These are phyloP conservation scores for Silurus meridionalis DNA, from an alignment of 2,113 vertebrate genomes.

Conservation along the genomic window DNA sequence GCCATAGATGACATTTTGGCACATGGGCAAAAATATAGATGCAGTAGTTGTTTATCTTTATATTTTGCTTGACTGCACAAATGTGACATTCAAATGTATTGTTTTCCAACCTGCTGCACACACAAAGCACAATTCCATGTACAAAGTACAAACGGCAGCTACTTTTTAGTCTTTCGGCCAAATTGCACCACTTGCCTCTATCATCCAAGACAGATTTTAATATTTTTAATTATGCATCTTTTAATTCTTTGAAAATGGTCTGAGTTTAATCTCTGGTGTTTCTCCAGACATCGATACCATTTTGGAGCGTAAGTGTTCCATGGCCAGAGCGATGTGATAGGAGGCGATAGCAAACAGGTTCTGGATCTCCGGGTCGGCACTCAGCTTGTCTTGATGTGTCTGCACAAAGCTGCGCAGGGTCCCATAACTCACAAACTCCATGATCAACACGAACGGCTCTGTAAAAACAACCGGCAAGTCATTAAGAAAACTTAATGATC, in stretches of 20 bases:
- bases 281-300: slow-evolving; percentile 62
- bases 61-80: neutral
- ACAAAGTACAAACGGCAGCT: neutral
- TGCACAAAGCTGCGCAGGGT: slow-evolving; percentile 74
- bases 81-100: neutral
- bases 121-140: neutral
- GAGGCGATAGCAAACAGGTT: slow-evolving; percentile 68
- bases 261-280: neutral
- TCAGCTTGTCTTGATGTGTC: slow-evolving; percentile 61
- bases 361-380: slow-evolving; percentile 64
- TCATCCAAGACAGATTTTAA: neutral
- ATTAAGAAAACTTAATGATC: neutral
- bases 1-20: neutral
- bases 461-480: slow-evolving; percentile 17
- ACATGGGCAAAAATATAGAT: neutral
- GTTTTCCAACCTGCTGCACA: neutral
- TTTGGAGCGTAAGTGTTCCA: slow-evolving; percentile 73
- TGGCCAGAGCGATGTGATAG: slow-evolving; percentile 74
- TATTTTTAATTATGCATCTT: neutral
- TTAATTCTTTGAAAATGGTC: neutral
- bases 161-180: neutral
- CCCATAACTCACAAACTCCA: slow-evolving; percentile 72
- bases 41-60: neutral
- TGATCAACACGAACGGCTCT: slow-evolving; percentile 73
- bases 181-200: neutral